Base-by-base conservation (phyloP, 2,888 invertebrate species). In the Drosophila neonasuta region DNA sequence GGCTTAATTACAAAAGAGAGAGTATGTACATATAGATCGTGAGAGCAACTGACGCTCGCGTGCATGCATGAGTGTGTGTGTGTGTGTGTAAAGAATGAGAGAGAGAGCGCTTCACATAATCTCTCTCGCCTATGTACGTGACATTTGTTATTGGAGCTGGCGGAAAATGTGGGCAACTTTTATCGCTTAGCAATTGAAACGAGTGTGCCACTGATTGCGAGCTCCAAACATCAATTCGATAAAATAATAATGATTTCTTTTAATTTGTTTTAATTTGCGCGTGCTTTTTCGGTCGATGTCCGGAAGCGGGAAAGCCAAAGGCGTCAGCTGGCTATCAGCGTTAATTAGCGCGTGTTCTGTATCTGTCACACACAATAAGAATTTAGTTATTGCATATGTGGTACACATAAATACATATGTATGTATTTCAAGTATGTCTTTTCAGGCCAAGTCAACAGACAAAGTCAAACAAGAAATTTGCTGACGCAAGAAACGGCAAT, bases 401-500 rank as follows among this genome's bases (percentile, higher is more conserved):
- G 41, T 32, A 24, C 51, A 41, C 17, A 0, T 70, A 36, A 20
- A 39, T 30, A 41, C 62, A 44, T 50, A 39, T 32, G 11, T 55
- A 59, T 11, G 8, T 50, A 60, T n/a, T 20, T 42, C 8, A 11
- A 29, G 39, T 30, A 32, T 51, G 8, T 41, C 5, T 49, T 24
- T 50, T 46, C 20, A 45, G 8, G 45, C 29, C 30, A 42, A 70
- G 8, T 41, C 45, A n/a, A 46, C 67, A 36, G 13, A 60, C 15
- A 66, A 51, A 50, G 48, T 45, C 30, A 36, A 46, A 36, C 4
- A 30, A 55, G 4, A 54, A 56, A 42, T 50, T 67, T 52, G 82
- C 86, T 83, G 87, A 83, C 80, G 87, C 78, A 83, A 83, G 71
- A 71, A 69, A 55, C 13, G 46, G 5, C 46, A 79, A 66, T 87